Conservation (phyloP, 2,888 invertebrate genomes). For the Pseudeuparius sepicola region DNA sequence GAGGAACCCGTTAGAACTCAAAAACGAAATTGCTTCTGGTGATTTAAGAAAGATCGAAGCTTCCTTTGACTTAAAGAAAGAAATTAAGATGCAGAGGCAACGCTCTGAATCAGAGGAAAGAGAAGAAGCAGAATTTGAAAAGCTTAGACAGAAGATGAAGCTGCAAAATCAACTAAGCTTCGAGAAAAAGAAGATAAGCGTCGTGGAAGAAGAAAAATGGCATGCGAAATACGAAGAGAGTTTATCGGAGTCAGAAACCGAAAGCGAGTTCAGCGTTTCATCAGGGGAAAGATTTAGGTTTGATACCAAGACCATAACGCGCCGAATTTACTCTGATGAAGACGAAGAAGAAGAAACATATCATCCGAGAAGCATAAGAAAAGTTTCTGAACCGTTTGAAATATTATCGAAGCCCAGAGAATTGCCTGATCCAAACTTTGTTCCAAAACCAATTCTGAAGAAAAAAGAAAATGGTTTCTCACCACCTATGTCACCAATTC, state of each 20-base stretch:
- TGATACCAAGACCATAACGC: conserved; percentile 12
- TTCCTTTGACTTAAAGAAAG: conserved; percentile 27
- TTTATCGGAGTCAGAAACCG: conserved; percentile 30
- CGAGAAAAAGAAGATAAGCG: conserved; percentile 30
- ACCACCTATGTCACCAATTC: conserved; percentile 18
- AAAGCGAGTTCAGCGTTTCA: conserved; percentile 29
- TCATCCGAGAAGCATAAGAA: conserved; percentile 46
- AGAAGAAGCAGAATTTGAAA: conserved; percentile 35
- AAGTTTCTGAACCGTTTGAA: conserved; percentile 46
- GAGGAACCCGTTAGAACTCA: conserved; percentile 29
- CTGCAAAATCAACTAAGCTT: conserved; percentile 22
- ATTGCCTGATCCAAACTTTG: conserved; percentile 58
- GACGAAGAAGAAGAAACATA: conserved; percentile 53
- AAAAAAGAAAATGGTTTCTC: conserved; percentile 28
- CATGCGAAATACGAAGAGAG: conserved; percentile 37
- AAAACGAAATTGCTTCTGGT: conserved; percentile 27
- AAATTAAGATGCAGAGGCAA: conserved; percentile 29
- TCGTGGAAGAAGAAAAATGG: conserved; percentile 40
- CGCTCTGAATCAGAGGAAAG: conserved; percentile 35
- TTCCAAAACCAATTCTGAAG: conserved; percentile 74
- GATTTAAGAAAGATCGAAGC: conserved; percentile 28
- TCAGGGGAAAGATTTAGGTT: conserved; percentile 31
- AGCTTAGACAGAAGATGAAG: conserved; percentile 32
- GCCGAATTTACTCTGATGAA: conserved; percentile 17
- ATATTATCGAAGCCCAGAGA: conserved; percentile 51